Percentiles rank a stretch among this genome's conserved stretches.
These are phyloP conservation scores for Hoplostethus atlanticus DNA, from an alignment of 2,797 vertebrate species.

Conservation along the genomic window DNA sequence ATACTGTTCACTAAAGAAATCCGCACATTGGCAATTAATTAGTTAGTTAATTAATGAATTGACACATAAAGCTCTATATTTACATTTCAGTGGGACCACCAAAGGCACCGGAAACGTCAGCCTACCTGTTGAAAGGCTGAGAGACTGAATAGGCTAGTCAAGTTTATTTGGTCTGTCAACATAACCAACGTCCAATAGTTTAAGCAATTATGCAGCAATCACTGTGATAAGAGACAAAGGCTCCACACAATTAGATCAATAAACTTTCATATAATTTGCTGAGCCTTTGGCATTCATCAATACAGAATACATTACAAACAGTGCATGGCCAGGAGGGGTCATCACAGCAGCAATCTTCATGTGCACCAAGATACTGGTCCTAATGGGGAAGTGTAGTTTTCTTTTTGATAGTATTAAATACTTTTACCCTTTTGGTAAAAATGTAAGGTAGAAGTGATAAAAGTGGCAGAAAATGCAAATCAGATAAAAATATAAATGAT, in stretches of 20 bases:
- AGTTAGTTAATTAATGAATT: slow-evolving; percentile 59
- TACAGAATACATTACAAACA: background rate
- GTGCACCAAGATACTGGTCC: no score
- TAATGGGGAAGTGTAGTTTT: no score
- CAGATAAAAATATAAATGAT: no score
- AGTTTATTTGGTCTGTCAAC: background rate
- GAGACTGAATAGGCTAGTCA: slow-evolving; percentile 4
- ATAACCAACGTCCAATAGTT: background rate
- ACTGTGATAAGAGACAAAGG: background rate
- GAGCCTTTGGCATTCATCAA: no score
- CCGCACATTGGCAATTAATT: slow-evolving; percentile 55
- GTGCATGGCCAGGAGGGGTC: no score
- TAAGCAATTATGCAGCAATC: slow-evolving; percentile 2
- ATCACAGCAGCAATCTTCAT: no score
- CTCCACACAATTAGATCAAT: background rate
- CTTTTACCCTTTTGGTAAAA: no score
- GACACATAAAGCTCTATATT: slow-evolving; percentile 23
- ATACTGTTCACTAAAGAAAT: slow-evolving; percentile 53
- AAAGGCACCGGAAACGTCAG: background rate
- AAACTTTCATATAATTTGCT: background rate
- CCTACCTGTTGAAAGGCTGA: slow-evolving; percentile 28
- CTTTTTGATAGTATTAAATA: no score
- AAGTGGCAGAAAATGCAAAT: no score
- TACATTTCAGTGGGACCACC: slow-evolving; percentile 25
- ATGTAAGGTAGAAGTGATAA: no score